These are phyloP conservation scores for Pelecanoides urinatrix DNA, from an alignment of 2,113 vertebrate genomes.

Conservation along the genomic window DNA sequence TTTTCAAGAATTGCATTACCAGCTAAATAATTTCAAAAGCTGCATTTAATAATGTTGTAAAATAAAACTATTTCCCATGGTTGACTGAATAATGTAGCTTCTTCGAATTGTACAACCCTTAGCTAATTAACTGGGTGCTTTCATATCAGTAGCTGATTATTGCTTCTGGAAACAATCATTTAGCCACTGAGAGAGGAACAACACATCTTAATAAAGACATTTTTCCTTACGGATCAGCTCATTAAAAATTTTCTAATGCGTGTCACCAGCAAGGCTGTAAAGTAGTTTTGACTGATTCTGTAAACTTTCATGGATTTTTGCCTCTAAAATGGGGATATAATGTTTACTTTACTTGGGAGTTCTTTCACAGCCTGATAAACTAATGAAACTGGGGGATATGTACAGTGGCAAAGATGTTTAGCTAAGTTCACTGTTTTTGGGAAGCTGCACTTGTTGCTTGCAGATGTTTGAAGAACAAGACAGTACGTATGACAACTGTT, in stretches of 20 bases:
- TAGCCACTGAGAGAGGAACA: constrained; percentile 43
- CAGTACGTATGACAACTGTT: background rate
- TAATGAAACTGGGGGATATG: background rate
- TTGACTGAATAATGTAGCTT: constrained; percentile 46
- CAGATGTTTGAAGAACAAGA: background rate
- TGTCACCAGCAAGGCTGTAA: background rate
- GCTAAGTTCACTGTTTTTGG: background rate
- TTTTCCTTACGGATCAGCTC: constrained; percentile 41
- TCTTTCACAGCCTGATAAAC: background rate
- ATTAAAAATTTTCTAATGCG: background rate
- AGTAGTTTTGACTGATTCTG: background rate
- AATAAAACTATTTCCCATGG: constrained; percentile 49
- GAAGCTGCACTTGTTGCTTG: background rate
- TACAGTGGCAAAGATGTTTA: background rate
- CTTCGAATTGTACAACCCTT: constrained; percentile 2
- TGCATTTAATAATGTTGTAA: constrained; percentile 40
- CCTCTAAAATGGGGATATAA: background rate
- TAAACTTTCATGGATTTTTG: background rate
- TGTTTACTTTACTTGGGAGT: background rate
- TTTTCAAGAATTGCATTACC: constrained; percentile 15
- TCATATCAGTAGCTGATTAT: constrained; percentile 63
- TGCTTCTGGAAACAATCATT: constrained; percentile 65
- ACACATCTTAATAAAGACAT: constrained; percentile 55
- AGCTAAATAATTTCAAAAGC: constrained; percentile 21
- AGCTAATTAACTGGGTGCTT: constrained; percentile 60